Conservation (phyloP, 2,888 invertebrate genomes). For the Apeira syringaria region DNA sequence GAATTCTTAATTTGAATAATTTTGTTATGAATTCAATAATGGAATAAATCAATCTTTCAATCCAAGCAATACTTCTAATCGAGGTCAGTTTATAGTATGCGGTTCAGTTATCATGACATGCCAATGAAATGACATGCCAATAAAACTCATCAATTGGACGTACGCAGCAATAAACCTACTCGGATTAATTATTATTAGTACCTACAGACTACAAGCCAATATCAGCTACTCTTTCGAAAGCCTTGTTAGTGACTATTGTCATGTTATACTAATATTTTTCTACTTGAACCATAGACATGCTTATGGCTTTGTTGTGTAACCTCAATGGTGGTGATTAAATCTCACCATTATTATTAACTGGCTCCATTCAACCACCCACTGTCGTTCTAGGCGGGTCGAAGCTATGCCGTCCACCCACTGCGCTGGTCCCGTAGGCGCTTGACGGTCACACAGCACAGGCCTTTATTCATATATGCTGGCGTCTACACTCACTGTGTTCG, state of each 20-base stretch:
- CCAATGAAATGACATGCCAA: constrained; percentile 22
- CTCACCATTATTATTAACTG: constrained; percentile 83
- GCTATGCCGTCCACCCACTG: constrained; percentile 83
- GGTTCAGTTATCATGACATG: constrained; percentile 20
- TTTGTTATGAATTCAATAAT: background rate
- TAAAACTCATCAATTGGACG: constrained; percentile 31
- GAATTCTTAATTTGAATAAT: constrained; percentile 8
- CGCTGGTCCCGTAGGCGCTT: constrained; percentile 81
- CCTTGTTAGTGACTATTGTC: constrained; percentile 72
- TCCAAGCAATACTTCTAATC: constrained; percentile 7
- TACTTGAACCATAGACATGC: constrained; percentile 69
- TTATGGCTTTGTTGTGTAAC: constrained; percentile 77
- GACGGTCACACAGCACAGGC: constrained; percentile 69
- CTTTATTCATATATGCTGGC: constrained; percentile 72
- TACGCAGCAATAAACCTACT: constrained; percentile 30
- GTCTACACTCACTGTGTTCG: constrained; percentile 71
- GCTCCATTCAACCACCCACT: constrained; percentile 83
- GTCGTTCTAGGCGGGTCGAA: constrained; percentile 76
- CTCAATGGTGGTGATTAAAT: constrained; percentile 81
- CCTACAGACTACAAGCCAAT: constrained; percentile 58
- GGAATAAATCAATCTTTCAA: constrained; percentile 7
- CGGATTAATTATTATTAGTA: constrained; percentile 63
- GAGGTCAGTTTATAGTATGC: constrained; percentile 21
- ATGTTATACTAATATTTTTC: constrained; percentile 57
- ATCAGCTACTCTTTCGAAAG: constrained; percentile 54